Percentiles rank a stretch among this genome's conserved stretches.
Evolutionary conservation across 2,888 invertebrate species (phyloP).

Genomic region (Colletes collaris): DNA sequence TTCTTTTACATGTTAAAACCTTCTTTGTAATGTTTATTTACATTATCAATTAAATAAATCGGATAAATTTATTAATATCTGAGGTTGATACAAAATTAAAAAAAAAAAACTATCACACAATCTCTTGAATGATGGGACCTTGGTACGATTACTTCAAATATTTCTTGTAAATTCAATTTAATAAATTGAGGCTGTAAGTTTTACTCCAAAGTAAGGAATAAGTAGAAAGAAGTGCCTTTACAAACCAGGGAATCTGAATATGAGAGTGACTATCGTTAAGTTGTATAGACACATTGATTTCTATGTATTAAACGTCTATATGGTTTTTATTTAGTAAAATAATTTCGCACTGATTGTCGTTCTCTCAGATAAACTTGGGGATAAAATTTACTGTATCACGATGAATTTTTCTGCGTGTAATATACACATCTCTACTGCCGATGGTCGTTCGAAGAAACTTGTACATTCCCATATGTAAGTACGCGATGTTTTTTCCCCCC

Average conservation of each 20-base stretch:
- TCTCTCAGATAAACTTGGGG: conserved; percentile 63
- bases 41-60: conserved; percentile 49
- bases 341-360: conserved; percentile 65
- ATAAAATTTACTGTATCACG: conserved; percentile 68
- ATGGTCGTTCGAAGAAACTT: conserved; percentile 71
- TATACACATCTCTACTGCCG: conserved; percentile 76
- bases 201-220: conserved; percentile 58
- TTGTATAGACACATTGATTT: conserved; percentile 35
- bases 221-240: conserved; percentile 79
- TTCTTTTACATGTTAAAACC: conserved; percentile 60
- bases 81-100: conserved; percentile 32
- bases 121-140: conserved; percentile 44
- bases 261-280: conserved; percentile 62
- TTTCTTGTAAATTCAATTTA: conserved; percentile 48
- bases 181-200: conserved; percentile 63
- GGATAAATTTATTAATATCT: conserved; percentile 44
- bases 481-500: conserved; percentile 32
- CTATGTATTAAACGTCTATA: conserved; percentile 20
- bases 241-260: conserved; percentile 72
- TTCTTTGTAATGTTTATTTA: conserved; percentile 53
- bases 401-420: conserved; percentile 69
- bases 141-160: conserved; percentile 48
- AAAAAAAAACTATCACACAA: conserved; percentile 19
- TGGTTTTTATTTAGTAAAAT: conserved; percentile 50
- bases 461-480: conserved; percentile 58